phyloP scores from a whole-genome alignment of 1,140 invertebrate genomes.

The Drosophila novamexicana region DNA sequence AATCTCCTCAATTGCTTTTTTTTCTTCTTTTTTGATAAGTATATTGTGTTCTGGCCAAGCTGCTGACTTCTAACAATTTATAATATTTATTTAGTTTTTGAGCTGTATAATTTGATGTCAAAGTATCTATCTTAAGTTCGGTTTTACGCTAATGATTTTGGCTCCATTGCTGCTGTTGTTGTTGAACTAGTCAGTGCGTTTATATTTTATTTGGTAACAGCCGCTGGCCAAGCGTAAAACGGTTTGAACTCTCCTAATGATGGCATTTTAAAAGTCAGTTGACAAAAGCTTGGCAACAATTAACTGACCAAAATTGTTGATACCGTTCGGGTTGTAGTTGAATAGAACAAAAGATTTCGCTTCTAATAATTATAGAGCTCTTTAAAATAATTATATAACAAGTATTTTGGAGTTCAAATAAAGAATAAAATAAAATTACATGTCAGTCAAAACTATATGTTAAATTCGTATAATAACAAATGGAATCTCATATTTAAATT shows the following conservation, averaged over 20 bases:
- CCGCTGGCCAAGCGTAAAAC: slow-evolving; percentile 47
- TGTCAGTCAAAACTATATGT: neutral
- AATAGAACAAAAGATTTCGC: slow-evolving; percentile 9
- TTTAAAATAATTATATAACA: neutral
- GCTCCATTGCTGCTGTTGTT: slow-evolving; percentile 15
- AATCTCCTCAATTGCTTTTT: too few species aligned
- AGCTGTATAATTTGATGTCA: slow-evolving; percentile 21
- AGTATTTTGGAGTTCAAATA: slow-evolving; percentile 3
- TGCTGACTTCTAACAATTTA: neutral
- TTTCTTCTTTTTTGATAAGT: slow-evolving; percentile 1
- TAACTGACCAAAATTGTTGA: slow-evolving; percentile 21
- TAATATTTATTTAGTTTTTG: neutral
- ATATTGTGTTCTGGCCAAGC: slow-evolving; percentile 15
- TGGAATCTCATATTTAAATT: neutral
- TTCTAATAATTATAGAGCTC: neutral
- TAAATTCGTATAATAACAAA: neutral
- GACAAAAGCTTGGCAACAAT: slow-evolving; percentile 21
- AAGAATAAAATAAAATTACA: slow-evolving; percentile 1
- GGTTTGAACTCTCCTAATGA: slow-evolving; percentile 32
- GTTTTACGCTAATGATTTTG: slow-evolving; percentile 29
- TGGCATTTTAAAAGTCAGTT: slow-evolving; percentile 25
- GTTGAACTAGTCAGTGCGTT: slow-evolving; percentile 49
- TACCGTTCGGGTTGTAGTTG: neutral
- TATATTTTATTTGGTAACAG: slow-evolving; percentile 38
- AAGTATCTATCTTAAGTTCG: slow-evolving; percentile 38